phyloP scores from a whole-genome alignment of 2,113 vertebrate species.

The Nycticorax nycticorax region DNA sequence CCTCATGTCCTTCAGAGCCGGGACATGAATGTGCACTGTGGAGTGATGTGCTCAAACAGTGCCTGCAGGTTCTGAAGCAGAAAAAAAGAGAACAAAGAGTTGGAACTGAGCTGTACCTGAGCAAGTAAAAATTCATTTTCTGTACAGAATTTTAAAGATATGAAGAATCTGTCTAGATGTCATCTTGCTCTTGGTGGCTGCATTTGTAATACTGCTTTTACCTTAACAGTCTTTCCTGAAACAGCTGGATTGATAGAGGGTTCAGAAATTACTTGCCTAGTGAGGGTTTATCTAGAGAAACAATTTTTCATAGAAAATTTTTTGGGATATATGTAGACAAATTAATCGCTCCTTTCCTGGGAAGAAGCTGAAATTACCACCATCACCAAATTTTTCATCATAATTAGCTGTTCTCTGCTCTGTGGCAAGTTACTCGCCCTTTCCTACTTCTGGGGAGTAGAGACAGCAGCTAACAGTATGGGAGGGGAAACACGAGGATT shows the following conservation, averaged over 20 bases:
- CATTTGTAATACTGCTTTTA: background rate
- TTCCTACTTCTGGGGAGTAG: background rate
- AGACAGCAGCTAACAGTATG: background rate
- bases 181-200: background rate
- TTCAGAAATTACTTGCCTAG: background rate
- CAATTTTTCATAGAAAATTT: background rate
- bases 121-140: background rate
- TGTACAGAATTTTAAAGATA: background rate
- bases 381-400: background rate
- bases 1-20: background rate
- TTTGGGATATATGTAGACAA: background rate
- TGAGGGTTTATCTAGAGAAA: background rate
- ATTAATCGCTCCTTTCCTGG: background rate
- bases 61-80: background rate
- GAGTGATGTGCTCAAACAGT: background rate
- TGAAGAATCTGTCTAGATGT: background rate
- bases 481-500: background rate
- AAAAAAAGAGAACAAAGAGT: background rate
- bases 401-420: background rate
- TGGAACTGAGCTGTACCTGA: background rate
- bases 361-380: background rate
- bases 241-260: background rate
- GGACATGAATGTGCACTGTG: background rate
- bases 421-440: background rate
- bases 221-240: background rate